A percentile compares a stretch with the other conserved stretches of the same genome.
phyloP scores from a whole-genome alignment of 1,140 invertebrate species.

The Penaeus japonicus region DNA sequence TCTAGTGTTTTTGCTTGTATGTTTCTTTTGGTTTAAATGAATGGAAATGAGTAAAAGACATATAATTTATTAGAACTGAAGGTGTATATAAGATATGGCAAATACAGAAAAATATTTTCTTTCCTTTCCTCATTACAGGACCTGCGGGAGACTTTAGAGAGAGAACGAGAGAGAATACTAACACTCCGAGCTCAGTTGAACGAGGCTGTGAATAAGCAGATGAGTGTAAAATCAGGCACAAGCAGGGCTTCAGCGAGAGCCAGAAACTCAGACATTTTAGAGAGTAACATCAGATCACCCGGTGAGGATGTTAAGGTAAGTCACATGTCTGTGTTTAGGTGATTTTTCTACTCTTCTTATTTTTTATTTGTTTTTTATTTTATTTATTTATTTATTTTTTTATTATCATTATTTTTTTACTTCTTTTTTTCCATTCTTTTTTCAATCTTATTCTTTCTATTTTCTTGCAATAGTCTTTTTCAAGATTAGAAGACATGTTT shows the following conservation, averaged over 20 bases:
- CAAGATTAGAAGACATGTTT: too few species aligned
- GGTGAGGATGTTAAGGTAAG: too few species aligned
- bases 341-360: too few species aligned
- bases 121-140: background rate
- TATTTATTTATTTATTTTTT: too few species aligned
- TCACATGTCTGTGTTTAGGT: too few species aligned
- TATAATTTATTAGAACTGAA: background rate
- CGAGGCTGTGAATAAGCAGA: background rate
- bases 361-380: too few species aligned
- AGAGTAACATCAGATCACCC: too few species aligned
- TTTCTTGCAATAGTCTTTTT: too few species aligned
- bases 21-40: background rate
- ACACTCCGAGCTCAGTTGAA: background rate
- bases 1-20: too few species aligned
- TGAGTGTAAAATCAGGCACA: background rate
- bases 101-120: background rate
- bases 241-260: background rate
- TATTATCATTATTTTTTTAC: too few species aligned
- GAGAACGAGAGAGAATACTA: conserved; percentile 24
- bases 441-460: too few species aligned
- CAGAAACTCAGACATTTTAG: background rate
- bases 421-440: too few species aligned
- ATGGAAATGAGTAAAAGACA: background rate
- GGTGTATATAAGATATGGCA: background rate
- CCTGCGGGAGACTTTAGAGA: conserved; percentile 16